Evolutionary conservation across 2,888 invertebrate species (phyloP).

Genomic region (Cryptus armator): DNA sequence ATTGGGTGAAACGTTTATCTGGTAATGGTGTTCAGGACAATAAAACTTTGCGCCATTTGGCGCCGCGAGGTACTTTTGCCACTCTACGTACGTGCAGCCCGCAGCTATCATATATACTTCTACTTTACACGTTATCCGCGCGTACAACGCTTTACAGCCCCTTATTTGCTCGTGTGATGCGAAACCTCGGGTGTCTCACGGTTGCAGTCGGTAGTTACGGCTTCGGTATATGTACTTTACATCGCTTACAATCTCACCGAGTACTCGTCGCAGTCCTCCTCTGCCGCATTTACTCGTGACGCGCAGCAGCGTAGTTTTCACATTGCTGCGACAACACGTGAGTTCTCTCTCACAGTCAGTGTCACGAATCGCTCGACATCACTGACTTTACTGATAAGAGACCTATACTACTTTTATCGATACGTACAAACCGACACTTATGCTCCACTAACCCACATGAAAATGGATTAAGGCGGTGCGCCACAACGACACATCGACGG

Average conservation of each 20-base stretch:
- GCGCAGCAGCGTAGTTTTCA: not conserved
- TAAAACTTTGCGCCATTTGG: conserved; percentile 19
- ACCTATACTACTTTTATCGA: not conserved
- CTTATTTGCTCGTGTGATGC: conserved; percentile 9
- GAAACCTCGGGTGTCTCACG: conserved; percentile 2
- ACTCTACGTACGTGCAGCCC: not conserved
- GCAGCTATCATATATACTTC: not conserved
- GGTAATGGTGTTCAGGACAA: not conserved
- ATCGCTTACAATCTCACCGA: not conserved
- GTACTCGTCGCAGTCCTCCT: not conserved
- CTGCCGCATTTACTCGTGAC: not conserved
- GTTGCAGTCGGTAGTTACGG: not conserved
- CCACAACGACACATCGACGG: not conserved
- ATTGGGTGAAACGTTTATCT: conserved; percentile 14
- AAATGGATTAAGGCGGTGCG: not conserved
- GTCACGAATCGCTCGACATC: conserved; percentile 8
- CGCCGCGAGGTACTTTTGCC: conserved; percentile 11
- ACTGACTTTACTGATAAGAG: conserved; percentile 1
- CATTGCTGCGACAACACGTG: not conserved
- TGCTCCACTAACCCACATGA: conserved; percentile 17
- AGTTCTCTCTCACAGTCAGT: not conserved
- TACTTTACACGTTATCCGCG: not conserved
- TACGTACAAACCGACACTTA: not conserved
- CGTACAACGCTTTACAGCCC: conserved; percentile 13
- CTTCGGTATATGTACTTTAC: not conserved